Conservation (phyloP, 2,113 vertebrate species). For the Madoqua kirkii region DNA sequence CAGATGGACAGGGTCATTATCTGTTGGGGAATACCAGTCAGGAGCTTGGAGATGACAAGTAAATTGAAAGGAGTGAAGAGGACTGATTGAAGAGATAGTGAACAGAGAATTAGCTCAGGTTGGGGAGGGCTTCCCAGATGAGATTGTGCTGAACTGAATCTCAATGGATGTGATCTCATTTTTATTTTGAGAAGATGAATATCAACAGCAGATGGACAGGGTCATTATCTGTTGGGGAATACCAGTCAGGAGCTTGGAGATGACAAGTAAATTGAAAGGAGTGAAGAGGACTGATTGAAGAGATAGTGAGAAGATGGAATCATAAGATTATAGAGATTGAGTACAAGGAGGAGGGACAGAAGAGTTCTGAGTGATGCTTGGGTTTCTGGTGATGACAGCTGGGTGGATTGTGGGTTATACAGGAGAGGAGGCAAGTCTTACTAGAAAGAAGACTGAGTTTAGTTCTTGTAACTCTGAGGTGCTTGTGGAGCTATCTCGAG, state of each 20-base stretch:
- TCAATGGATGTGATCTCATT: neutral
- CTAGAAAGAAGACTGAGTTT: neutral
- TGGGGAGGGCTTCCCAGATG: too few species aligned
- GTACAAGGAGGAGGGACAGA: neutral
- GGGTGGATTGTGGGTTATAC: neutral
- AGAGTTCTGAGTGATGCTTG: neutral
- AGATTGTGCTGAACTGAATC: neutral
- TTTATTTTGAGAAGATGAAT: slow-evolving; percentile 35
- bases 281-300: neutral
- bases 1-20: neutral
- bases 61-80: neutral
- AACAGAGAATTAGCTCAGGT: too few species aligned
- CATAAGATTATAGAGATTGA: neutral
- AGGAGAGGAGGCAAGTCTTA: neutral
- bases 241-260: neutral
- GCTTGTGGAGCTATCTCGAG: neutral
- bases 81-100: neutral
- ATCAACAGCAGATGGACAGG: neutral
- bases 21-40: neutral
- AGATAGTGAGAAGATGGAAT: neutral
- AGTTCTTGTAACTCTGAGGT: neutral
- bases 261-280: neutral
- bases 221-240: neutral
- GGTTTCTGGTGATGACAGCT: neutral
- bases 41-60: neutral